Evolutionary conservation across 92 coral and sea anemone species (phyloP).

Genomic region (Palythoa heliodiscus): DNA sequence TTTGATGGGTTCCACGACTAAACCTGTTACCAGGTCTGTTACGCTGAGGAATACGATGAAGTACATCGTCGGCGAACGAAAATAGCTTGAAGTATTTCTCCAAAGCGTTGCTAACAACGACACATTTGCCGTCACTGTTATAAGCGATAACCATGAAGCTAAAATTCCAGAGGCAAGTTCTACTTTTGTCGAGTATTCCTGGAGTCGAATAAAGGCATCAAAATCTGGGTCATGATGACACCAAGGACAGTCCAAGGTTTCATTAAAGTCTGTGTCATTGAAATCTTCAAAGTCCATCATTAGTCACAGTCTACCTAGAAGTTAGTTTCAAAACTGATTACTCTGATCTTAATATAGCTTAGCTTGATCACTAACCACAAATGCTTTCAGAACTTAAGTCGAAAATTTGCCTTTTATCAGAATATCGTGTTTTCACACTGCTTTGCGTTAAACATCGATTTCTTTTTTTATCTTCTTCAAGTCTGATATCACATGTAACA

Average conservation of each 20-base stretch:
- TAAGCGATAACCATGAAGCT: neutral
- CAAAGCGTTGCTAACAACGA: slow-evolving; percentile 22
- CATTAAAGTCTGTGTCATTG: slow-evolving; percentile 3
- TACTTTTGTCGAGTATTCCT: slow-evolving; percentile 7
- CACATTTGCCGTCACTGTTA: slow-evolving; percentile 22
- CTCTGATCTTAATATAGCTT: neutral
- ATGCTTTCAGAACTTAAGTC: neutral
- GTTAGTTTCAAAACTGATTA: neutral
- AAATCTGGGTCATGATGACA: neutral
- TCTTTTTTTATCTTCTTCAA: neutral
- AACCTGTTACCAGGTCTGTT: slow-evolving; percentile 5
- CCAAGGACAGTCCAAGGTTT: neutral
- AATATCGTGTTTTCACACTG: neutral
- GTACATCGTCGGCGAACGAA: slow-evolving; percentile 39
- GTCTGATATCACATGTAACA: neutral
- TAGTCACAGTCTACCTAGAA: neutral
- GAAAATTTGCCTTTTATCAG: too few species aligned
- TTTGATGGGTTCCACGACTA: slow-evolving; percentile 30
- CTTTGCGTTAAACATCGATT: neutral
- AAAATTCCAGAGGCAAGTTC: slow-evolving; percentile 31
- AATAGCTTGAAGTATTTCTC: slow-evolving; percentile 21
- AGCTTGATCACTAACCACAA: too few species aligned
- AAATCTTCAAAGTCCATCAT: neutral
- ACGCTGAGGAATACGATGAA: slow-evolving; percentile 23
- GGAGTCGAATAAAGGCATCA: neutral